Evolutionary conservation across 2,888 invertebrate genomes (phyloP), one percentile per base, ranked within the genome.

Genomic region (Stenotaenia linearis): DNA sequence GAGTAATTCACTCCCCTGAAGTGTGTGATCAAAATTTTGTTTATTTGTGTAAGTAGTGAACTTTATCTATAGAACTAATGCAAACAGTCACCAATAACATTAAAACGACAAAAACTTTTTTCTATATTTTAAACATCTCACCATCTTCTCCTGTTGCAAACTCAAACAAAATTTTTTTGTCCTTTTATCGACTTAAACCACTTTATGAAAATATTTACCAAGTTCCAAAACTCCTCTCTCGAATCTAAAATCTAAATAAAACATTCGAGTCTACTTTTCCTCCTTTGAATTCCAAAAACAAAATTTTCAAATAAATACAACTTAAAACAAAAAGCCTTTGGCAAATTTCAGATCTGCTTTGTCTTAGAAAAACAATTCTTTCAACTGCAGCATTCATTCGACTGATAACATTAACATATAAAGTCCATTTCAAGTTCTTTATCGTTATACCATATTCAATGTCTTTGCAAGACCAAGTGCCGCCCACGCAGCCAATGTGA

Each of bases 381-480:
- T 69, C 25, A 69, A 69, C 25, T 69, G 25, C 23, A 25, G 28
- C 25, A 69, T 69, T 69, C 69, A 69, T 69, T 69, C 69, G 25
- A 69, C 69, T 69, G 69, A 69, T 69, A 69, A 69, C 69, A 69
- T 69, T 69, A 69, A 69, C 69, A 69, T 69, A 69, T n/a, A 69
- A 69, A 69, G 12, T 28, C 25, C 69, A 69, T 69, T 69, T 28
- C 50, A 50, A 50, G 69, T 23, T 28, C 69, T 69, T 69, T 69
- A 69, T 69, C 69, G 69, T 69, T 69, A 69, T 69, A n/a, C 69
- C 28, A 69, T 69, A 69, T 69, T 69, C 69, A 69, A 69, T n/a
- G 69, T 69, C 69, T 69, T 69, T 69, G 69, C 69, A 69, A 50
- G 69, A 69, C 69, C 69, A 69, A 69, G 28, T 69, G 69, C 69